Evolutionary conservation across 2,888 invertebrate species (phyloP), one percentile per base, ranked within the genome.

Genomic region (Cabera pusaria): DNA sequence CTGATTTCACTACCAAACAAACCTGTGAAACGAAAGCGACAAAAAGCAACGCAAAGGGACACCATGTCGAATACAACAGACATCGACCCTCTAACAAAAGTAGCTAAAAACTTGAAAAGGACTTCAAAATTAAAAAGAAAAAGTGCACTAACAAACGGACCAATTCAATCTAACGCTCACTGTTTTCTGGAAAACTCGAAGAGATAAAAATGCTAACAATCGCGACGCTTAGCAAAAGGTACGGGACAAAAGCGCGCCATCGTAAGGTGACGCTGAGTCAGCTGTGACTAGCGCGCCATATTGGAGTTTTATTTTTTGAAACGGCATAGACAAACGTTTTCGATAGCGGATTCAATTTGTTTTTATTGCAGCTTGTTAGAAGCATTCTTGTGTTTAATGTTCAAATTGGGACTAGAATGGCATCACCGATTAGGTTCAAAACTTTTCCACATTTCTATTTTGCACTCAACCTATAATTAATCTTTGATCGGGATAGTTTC

Each of bases 251-350:
- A 61, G 64, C 46, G 33, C 60, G 58, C 61, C 61, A 62, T 59
- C 63, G 69, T 67, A 74, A 79, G 76, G 72, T 77, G 73, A 61
- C 64, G 83, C 78, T 67, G 80, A 83, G 69, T 84, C 83, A 85
- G 84, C 83, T 83, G 80, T 69, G 68, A 69, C 64, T 64, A 55
- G 59, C 52, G 64, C 60, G 72, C 78, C 77, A 82, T 81, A 55
- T 80, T 79, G 72, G 57, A 66, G 64, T 67, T 78, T 74, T 72
- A 64, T 60, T 73, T 75, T 76, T 80, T 76, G 62, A 55, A 72
- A 76, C 61, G 67, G 66, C 63, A 66, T 66, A 70, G 68, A 66
- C 70, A 72, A 71, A 64, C 66, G 50, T 52, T 61, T 21, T 57
- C 59, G 52, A 67, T 67, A 59, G 64, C 59, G 50, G 38, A 59